Conservation (phyloP, 2,113 vertebrate genomes). For the Centropristis striata region DNA sequence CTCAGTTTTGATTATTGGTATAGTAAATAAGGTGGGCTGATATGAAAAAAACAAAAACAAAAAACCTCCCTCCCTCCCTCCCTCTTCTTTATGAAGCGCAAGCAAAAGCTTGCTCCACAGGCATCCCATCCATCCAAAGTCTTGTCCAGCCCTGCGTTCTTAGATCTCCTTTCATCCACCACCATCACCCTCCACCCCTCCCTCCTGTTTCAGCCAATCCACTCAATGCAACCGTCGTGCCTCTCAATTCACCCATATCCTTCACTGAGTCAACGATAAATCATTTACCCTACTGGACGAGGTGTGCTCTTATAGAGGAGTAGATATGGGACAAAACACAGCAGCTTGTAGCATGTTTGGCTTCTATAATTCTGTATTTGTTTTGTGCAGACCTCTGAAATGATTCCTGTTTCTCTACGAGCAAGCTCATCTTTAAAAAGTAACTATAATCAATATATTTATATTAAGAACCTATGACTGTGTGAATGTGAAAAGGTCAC, state of each 20-base stretch:
- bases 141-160: conserved; percentile 18
- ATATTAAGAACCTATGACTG: not conserved
- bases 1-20: too few species aligned
- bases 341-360: not conserved
- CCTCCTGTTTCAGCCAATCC: not conserved
- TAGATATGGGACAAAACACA: not conserved
- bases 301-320: not conserved
- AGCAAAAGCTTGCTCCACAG: conserved; percentile 12
- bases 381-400: not conserved
- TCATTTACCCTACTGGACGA: conserved; percentile 21
- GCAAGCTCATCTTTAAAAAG: not conserved
- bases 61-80: not conserved
- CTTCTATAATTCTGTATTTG: not conserved
- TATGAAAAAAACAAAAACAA: not conserved
- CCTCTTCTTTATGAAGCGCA: not conserved
- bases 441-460: not conserved
- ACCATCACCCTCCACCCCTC: conserved; percentile 1
- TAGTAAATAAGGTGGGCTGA: not conserved
- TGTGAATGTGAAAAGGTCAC: too few species aligned
- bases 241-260: conserved; percentile 29
- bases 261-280: conserved; percentile 20
- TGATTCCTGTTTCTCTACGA: not conserved
- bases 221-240: not conserved
- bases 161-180: conserved; percentile 42
- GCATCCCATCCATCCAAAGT: conserved; percentile 32